These are phyloP conservation scores for Apodemus speciosus DNA, from an alignment of 2,113 vertebrate genomes.

Conservation along the genomic window DNA sequence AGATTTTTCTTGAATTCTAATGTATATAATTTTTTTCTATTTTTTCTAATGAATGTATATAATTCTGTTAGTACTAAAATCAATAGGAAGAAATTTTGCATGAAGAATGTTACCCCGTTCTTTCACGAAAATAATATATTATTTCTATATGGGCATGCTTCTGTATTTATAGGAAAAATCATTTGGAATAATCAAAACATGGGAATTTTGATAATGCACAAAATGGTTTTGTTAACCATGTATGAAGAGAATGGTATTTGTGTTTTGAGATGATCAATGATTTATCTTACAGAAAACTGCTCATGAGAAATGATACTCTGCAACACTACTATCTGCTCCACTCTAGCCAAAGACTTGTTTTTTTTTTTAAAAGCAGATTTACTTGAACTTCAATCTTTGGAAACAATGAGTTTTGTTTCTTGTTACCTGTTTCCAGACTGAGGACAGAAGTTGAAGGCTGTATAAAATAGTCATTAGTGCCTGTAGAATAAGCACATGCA, in stretches of 20 bases:
- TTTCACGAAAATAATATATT: constrained; percentile 1
- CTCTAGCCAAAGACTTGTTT: constrained; percentile 61
- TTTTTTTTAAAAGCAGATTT: constrained; percentile 60
- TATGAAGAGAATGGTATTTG: constrained; percentile 22
- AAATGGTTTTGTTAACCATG: constrained; percentile 11
- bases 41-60: no score
- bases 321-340: constrained; percentile 27
- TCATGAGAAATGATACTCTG: constrained; percentile 60
- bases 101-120: rapidly evolving
- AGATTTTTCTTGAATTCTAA: constrained; percentile 34
- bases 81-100: not conserved
- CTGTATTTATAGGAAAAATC: constrained; percentile 38
- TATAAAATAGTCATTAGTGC: constrained; percentile 49
- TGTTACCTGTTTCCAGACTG: constrained; percentile 22
- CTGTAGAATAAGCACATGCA: constrained; percentile 61
- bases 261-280: constrained; percentile 44
- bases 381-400: not conserved
- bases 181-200: constrained; percentile 39
- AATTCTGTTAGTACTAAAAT: not conserved
- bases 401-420: constrained; percentile 45
- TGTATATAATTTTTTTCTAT: not conserved
- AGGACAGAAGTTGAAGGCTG: constrained; percentile 35
- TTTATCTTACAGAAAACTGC: not conserved
- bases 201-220: not conserved
- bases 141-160: not conserved